A percentile compares a stretch with the other conserved stretches of the same genome.
Evolutionary conservation across 1,140 invertebrate species (phyloP).

Genomic region (Melipona quadrifasciata): DNA sequence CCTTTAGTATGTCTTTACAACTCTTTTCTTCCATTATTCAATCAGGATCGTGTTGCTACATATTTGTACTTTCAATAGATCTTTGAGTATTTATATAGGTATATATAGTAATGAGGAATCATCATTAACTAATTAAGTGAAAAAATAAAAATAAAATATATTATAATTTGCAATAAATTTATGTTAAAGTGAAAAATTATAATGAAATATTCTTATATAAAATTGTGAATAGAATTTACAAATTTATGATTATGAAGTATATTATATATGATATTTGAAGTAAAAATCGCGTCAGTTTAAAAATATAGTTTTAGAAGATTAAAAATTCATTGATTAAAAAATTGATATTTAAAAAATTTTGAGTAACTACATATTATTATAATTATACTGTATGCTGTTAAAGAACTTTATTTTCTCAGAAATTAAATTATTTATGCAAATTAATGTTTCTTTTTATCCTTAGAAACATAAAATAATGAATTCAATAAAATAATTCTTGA

Average conservation of each 20-base stretch:
- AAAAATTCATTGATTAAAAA: not conserved
- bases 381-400: slow-evolving; percentile 26
- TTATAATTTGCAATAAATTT: slow-evolving; percentile 5
- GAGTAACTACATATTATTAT: not conserved
- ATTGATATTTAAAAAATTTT: slow-evolving; percentile 12
- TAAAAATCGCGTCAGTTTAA: slow-evolving; percentile 8
- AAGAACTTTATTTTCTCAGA: not conserved
- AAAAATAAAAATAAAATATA: slow-evolving; percentile 6
- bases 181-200: slow-evolving; percentile 1
- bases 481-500: slow-evolving; percentile 25
- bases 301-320: not conserved
- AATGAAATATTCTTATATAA: slow-evolving; percentile 35
- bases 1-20: slow-evolving; percentile 76
- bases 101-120: slow-evolving; percentile 47
- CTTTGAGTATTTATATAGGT: slow-evolving; percentile 55
- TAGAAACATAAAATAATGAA: slow-evolving; percentile 29
- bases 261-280: slow-evolving; percentile 1
- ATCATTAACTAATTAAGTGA: slow-evolving; percentile 31
- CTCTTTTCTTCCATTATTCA: slow-evolving; percentile 69
- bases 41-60: slow-evolving; percentile 72
- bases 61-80: slow-evolving; percentile 71
- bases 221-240: slow-evolving; percentile 29
- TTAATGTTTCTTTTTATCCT: slow-evolving; percentile 1
- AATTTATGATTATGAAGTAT: slow-evolving; percentile 24
- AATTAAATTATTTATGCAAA: not conserved